Percentiles rank a stretch among this genome's conserved stretches.
Evolutionary conservation across 2,888 invertebrate species (phyloP).

Genomic region (Eugnorisma glareosa): DNA sequence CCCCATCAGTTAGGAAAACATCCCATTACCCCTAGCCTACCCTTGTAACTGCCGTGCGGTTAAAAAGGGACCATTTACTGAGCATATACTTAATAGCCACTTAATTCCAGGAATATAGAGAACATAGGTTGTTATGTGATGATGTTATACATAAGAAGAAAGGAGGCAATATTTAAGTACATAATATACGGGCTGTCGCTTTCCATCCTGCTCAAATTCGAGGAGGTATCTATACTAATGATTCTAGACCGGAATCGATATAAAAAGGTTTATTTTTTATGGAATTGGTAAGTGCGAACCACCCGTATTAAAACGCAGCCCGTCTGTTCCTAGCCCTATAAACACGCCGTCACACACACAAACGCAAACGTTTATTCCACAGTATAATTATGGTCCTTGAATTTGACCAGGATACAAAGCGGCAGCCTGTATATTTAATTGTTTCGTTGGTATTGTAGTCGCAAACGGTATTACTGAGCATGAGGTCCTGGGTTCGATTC

Average conservation of each 20-base stretch:
- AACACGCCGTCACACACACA: no score
- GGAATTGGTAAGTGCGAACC: no score
- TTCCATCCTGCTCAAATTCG: no score
- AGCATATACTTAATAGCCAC: constrained; percentile 17
- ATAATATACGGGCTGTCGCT: no score
- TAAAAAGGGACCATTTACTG: constrained; percentile 37
- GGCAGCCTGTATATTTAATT: neutral
- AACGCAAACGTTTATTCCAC: no score
- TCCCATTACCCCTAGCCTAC: constrained; percentile 37
- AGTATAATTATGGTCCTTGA: no score
- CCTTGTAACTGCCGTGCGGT: constrained; percentile 40
- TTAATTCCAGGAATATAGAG: constrained; percentile 13
- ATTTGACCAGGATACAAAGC: no score
- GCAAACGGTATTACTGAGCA: neutral
- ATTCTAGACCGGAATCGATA: no score
- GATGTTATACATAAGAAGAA: neutral
- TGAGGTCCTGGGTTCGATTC: neutral
- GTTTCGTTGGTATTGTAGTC: neutral
- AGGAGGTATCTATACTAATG: no score
- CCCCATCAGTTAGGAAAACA: constrained; percentile 21
- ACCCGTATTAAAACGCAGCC: no score
- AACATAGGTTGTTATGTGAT: neutral
- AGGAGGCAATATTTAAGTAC: neutral
- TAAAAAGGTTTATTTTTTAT: no score
- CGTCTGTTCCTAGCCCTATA: no score